Base-by-base conservation (phyloP, 2,797 vertebrate species). In the Paramormyrops hopkinsi region DNA sequence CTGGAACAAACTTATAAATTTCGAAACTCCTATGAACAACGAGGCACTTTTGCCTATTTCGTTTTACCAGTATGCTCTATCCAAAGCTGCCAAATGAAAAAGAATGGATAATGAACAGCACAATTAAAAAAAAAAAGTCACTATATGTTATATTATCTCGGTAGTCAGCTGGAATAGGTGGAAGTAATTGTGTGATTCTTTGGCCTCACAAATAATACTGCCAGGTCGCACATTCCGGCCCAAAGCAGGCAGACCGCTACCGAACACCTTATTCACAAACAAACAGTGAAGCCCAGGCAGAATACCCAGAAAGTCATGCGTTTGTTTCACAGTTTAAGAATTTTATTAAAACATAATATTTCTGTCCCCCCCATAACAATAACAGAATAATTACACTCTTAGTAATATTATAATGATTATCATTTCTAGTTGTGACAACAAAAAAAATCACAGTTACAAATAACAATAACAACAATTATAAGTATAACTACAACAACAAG, bases 271-370 rank as follows among this genome's bases (percentile, higher is more conserved):
- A 79, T 19, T 41, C 14, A 5, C 73, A 46, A 82, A 79, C 19
- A 46, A 44, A 46, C 76, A 46, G 41, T 46, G 37, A 14, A 9
- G 73, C 37, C 41, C 37, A 79, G 73, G 73, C 73, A n/a, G 19
- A 79, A 79, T 79, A 46, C 37, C 41, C 37, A 25, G 11, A 50
- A 4, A 85, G 22, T 85, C 51, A 54, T 4, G 41, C 50, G n/a
- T 83, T 83, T 44, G 17, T 65, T 88, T 88, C 53, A 54, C 51
- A 90, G 22, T 87, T 87, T 87, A 53, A 51, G 56, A 90, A 50
- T 90, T 90, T 90, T 90, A 90, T 88, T 88, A 88, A 90, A 90
- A 82, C 76, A 88, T 89, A 51, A 50, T 65, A 73, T 87, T 46
- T 25, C 29, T 46, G 54, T 56, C 69, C 87, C 85, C 44, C 86